Evolutionary conservation across 2,113 vertebrate species (phyloP).

Genomic region (Rhabdornis inornatus): DNA sequence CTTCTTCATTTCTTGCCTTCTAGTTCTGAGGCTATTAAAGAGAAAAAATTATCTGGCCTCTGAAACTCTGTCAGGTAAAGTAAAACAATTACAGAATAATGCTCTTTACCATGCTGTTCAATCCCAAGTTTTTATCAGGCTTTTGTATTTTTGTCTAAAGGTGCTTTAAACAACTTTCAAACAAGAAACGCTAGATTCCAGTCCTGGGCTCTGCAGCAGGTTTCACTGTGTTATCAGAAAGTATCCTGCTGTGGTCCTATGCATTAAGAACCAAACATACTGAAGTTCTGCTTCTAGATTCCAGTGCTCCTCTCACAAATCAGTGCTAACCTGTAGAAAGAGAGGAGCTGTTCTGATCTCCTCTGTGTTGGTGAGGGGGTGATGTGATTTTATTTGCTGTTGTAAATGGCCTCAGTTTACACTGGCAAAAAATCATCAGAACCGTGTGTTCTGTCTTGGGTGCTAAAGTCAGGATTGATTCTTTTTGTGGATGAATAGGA

Average conservation of each 20-base stretch:
- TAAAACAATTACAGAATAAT: not conserved
- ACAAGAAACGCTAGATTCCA: not conserved
- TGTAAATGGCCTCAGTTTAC: not conserved
- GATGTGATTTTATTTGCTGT: not conserved
- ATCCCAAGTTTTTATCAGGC: not conserved
- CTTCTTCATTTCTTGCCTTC: not conserved
- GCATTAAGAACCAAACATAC: not conserved
- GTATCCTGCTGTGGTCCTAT: not conserved
- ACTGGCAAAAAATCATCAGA: not conserved
- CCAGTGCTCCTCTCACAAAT: not conserved
- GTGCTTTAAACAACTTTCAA: not conserved
- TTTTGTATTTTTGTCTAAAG: not conserved
- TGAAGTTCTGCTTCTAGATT: not conserved
- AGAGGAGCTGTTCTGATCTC: not conserved
- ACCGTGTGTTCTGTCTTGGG: not conserved
- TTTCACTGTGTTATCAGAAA: not conserved
- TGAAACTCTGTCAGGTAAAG: not conserved
- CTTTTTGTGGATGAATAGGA: not conserved
- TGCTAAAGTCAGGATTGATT: not conserved
- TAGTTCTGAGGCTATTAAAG: not conserved
- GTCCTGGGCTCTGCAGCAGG: not conserved
- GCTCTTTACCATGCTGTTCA: not conserved
- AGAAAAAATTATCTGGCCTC: not conserved
- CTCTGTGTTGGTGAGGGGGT: accelerated
- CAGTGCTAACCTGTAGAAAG: not conserved